A percentile compares a stretch with the other conserved stretches of the same genome.
Conservation (phyloP, 2,888 invertebrate species). For the Stenodema calcarata region DNA sequence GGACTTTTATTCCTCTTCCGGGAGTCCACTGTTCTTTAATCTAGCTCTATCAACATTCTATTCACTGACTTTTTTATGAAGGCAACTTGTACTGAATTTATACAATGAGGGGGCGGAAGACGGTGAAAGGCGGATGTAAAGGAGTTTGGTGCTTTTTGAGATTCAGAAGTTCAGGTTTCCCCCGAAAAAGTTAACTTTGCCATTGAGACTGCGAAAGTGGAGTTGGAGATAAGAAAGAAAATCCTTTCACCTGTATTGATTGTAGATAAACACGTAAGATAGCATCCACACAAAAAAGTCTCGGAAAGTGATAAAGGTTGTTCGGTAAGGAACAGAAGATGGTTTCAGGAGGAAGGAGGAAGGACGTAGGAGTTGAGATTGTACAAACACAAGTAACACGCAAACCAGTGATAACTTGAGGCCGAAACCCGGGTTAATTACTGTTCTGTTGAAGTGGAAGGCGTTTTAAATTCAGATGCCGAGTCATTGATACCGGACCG, state of each 20-base stretch:
- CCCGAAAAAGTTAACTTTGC: not conserved
- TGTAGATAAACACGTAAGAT: not conserved
- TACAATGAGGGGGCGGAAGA: slow-evolving; percentile 11
- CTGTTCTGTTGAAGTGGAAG: not conserved
- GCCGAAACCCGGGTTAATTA: slow-evolving; percentile 15
- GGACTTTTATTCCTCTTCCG: slow-evolving; percentile 9
- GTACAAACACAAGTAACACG: slow-evolving; percentile 30
- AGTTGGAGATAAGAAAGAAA: not conserved
- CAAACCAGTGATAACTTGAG: slow-evolving; percentile 27
- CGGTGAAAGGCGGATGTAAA: not conserved
- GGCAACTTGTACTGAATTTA: slow-evolving; percentile 35
- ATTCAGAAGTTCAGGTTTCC: not conserved
- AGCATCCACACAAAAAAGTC: not conserved
- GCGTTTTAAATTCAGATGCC: not conserved
- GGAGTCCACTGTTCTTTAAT: slow-evolving; percentile 13
- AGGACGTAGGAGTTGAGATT: not conserved
- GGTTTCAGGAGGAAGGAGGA: not conserved
- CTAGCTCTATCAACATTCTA: slow-evolving; percentile 36
- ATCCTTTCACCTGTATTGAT: not conserved
- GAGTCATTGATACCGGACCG: not conserved
- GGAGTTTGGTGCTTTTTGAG: not conserved
- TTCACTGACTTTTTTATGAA: slow-evolving; percentile 34
- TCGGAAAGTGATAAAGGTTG: not conserved
- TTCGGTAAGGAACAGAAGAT: not conserved
- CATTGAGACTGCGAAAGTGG: not conserved